phyloP scores from a whole-genome alignment of 2,113 vertebrate species.

The Alexandromys fortis region DNA sequence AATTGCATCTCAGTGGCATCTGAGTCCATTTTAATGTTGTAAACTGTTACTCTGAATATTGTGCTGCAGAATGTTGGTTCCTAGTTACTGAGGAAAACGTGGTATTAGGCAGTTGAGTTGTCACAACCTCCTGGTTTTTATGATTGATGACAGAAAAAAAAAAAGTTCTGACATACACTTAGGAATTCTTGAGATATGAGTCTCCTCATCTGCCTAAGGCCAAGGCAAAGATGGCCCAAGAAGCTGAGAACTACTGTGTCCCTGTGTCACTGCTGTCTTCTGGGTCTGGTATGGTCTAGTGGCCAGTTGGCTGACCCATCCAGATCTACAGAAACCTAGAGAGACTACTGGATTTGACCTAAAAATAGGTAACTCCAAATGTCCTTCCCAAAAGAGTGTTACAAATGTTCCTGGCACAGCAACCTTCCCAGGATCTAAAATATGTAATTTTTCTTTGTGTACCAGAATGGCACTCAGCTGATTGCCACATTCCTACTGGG shows the following conservation, averaged over 20 bases:
- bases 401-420: neutral
- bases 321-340: neutral
- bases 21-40: conserved; percentile 35
- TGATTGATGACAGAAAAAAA: neutral
- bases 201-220: neutral
- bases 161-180: neutral
- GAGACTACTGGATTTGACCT: neutral
- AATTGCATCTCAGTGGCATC: conserved; percentile 79
- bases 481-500: neutral
- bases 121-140: neutral
- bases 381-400: neutral
- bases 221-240: neutral
- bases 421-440: neutral
- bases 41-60: conserved; percentile 25
- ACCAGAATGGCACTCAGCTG: neutral
- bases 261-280: neutral
- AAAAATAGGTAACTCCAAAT: neutral
- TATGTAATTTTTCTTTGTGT: neutral
- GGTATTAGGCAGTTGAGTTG: neutral
- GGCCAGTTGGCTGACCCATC: neutral
- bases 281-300: neutral
- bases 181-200: neutral
- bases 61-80: neutral
- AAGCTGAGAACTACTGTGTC: neutral
- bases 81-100: neutral